A percentile compares a stretch with the other conserved stretches of the same genome.
phyloP scores from a whole-genome alignment of 2,113 vertebrate species.

The Tautogolabrus adspersus region DNA sequence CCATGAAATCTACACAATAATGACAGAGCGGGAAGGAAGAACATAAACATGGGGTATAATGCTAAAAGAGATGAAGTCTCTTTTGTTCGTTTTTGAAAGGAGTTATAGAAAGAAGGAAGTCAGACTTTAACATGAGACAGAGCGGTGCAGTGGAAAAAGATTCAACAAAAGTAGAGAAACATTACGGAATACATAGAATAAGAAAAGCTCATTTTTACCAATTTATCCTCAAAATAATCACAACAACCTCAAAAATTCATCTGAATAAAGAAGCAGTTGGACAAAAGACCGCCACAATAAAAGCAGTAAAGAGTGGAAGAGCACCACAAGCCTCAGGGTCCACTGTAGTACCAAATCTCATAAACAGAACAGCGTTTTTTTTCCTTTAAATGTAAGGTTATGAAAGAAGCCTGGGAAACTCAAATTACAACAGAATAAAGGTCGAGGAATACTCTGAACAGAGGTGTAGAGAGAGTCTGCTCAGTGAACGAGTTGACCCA shows the following conservation, averaged over 20 bases:
- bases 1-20: neutral
- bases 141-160: neutral
- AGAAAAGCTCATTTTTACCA: too few species aligned
- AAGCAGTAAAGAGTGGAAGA: slow-evolving; percentile 7
- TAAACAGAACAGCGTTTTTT: slow-evolving; percentile 47
- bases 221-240: neutral
- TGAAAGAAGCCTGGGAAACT: slow-evolving; percentile 48
- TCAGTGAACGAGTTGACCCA: slow-evolving; percentile 47
- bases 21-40: neutral
- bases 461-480: slow-evolving; percentile 36
- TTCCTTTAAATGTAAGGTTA: slow-evolving; percentile 28
- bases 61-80: too few species aligned
- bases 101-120: too few species aligned
- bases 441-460: slow-evolving; percentile 25
- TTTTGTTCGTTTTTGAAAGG: neutral
- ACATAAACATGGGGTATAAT: neutral
- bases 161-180: neutral
- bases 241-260: neutral
- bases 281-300: slow-evolving; percentile 9
- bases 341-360: slow-evolving; percentile 37
- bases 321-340: slow-evolving; percentile 18
- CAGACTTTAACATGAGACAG: too few species aligned
- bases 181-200: neutral
- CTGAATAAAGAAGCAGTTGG: slow-evolving; percentile 1
- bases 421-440: slow-evolving; percentile 43